Conservation (phyloP, 2,113 vertebrate species). For the Brachypodius melanocephalos region DNA sequence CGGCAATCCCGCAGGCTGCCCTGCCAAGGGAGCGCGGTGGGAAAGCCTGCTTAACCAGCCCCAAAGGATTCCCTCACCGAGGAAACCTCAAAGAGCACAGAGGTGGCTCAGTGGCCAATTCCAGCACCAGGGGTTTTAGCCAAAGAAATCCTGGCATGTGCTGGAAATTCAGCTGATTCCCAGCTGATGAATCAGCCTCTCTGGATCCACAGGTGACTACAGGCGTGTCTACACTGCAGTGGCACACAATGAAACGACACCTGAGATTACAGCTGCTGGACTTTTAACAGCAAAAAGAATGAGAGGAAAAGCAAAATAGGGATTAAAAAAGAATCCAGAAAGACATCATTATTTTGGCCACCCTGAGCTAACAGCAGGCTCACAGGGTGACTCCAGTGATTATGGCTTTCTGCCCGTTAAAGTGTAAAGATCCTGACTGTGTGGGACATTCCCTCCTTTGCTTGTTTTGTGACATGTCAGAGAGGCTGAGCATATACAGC, state of each 20-base stretch:
- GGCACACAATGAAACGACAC: neutral
- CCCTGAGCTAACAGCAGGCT: neutral
- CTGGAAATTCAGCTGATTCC: slow-evolving; percentile 15
- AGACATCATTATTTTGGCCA: neutral
- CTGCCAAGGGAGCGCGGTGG: neutral
- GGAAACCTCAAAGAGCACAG: slow-evolving; percentile 39
- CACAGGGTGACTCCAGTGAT: neutral
- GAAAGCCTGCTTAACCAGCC: slow-evolving; percentile 31
- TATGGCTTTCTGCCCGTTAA: neutral
- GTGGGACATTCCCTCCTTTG: neutral
- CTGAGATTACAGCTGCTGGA: neutral
- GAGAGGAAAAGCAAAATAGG: neutral
- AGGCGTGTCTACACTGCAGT: neutral
- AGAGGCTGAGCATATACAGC: neutral
- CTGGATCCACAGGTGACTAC: neutral
- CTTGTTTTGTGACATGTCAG: neutral
- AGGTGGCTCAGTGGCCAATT: slow-evolving; percentile 26
- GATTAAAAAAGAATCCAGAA: neutral
- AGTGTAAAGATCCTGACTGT: neutral
- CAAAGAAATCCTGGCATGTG: neutral
- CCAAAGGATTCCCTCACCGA: slow-evolving; percentile 16
- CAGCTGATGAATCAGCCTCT: neutral
- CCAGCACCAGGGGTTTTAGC: neutral
- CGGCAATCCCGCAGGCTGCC: neutral
- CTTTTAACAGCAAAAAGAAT: neutral